These are phyloP conservation scores for Alaudala cheleensis DNA, from an alignment of 2,113 vertebrate genomes.

Conservation along the genomic window DNA sequence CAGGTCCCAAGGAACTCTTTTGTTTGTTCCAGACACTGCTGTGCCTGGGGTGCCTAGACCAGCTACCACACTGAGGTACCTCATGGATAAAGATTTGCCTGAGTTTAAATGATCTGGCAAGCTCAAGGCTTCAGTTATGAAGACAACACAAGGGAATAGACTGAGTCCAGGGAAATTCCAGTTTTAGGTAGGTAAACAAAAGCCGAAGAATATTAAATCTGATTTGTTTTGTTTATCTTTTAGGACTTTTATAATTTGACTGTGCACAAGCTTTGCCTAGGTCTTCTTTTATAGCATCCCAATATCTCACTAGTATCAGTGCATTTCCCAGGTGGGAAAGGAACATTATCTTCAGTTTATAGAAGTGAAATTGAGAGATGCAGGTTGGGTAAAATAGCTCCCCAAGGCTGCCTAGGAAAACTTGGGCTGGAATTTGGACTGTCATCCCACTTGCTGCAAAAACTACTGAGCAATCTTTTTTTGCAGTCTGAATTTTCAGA, in stretches of 20 bases:
- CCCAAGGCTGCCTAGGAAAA: not conserved
- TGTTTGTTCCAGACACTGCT: not conserved
- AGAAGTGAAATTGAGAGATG: not conserved
- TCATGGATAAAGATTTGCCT: not conserved
- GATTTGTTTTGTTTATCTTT: not conserved
- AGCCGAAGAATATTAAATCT: not conserved
- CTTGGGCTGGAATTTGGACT: not conserved
- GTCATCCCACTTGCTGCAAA: not conserved
- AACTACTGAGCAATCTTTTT: not conserved
- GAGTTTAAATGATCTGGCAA: not conserved
- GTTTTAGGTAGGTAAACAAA: not conserved
- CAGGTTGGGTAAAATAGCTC: not conserved
- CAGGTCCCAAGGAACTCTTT: rapidly evolving
- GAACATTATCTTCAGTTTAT: not conserved
- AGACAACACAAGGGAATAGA: not conserved
- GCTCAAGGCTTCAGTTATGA: not conserved
- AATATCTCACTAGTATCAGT: not conserved
- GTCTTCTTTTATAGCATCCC: not conserved
- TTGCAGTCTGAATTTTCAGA: not conserved
- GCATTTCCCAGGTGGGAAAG: not conserved
- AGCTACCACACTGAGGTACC: not conserved
- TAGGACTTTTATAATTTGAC: not conserved
- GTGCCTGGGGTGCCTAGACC: not conserved
- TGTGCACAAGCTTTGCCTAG: not conserved
- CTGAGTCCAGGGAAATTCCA: not conserved